Percentiles rank a stretch among this genome's conserved stretches.
phyloP scores from a whole-genome alignment of 2,888 invertebrate genomes.

The Himalopsyche anomala region DNA sequence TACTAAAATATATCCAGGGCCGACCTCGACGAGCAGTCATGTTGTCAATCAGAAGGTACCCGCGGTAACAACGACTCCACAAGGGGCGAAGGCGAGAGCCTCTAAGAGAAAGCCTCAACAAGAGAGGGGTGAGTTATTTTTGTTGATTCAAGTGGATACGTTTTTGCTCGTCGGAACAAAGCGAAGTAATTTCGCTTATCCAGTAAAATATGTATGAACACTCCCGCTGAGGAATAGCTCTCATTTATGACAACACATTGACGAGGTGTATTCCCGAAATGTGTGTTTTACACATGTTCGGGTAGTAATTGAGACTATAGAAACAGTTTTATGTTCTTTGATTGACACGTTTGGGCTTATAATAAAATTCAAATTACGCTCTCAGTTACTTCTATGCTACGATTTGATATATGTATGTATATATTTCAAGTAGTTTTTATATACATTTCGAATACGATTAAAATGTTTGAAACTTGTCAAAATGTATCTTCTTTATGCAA shows the following conservation, averaged over 20 bases:
- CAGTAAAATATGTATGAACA: conserved; percentile 12
- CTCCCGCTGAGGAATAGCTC: background rate
- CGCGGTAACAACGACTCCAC: background rate
- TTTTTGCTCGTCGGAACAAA: conserved; percentile 50
- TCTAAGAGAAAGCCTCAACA: conserved; percentile 56
- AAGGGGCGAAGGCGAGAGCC: conserved; percentile 48
- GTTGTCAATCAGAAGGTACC: conserved; percentile 10
- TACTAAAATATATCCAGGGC: conserved; percentile 21
- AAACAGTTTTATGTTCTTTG: background rate
- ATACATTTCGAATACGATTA: too few relatives aligned
- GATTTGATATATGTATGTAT: too few relatives aligned
- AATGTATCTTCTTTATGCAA: too few relatives aligned
- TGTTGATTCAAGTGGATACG: conserved; percentile 46
- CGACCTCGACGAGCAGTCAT: background rate
- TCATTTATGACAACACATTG: conserved; percentile 22
- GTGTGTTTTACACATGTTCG: conserved; percentile 2
- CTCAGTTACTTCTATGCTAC: too few relatives aligned
- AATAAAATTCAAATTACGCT: too few relatives aligned
- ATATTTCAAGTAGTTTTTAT: too few relatives aligned
- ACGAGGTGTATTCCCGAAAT: background rate
- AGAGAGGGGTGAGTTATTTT: conserved; percentile 61
- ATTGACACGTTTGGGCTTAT: background rate
- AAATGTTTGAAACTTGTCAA: too few relatives aligned
- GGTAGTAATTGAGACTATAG: background rate
- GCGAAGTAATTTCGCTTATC: conserved; percentile 32